Evolutionary conservation across 2,888 invertebrate genomes (phyloP).

Genomic region (Cistogaster globosa): DNA sequence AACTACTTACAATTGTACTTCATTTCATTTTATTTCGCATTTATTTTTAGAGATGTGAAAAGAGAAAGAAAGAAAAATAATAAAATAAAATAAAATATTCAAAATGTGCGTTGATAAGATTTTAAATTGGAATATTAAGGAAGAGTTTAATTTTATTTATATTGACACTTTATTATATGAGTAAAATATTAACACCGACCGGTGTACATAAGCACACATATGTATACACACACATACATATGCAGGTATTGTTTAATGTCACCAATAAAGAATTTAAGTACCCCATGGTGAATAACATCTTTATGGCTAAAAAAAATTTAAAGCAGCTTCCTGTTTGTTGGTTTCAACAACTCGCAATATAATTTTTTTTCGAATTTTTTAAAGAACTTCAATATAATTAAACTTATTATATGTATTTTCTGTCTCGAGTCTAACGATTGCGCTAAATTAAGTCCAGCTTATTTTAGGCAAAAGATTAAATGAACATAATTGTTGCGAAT

Average conservation of each 20-base stretch:
- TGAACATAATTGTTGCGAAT: no score
- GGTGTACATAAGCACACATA: background rate
- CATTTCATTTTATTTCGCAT: background rate
- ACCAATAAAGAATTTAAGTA: background rate
- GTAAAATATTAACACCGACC: background rate
- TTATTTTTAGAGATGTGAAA: background rate
- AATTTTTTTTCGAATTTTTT: no score
- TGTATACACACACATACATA: background rate
- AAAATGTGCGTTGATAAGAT: slow-evolving; percentile 60
- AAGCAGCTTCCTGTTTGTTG: no score
- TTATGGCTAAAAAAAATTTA: background rate
- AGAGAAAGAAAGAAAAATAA: background rate
- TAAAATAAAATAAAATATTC: slow-evolving; percentile 27
- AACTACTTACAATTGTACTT: slow-evolving; percentile 16
- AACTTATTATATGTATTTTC: no score
- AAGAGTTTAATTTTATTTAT: slow-evolving; percentile 15
- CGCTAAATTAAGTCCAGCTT: no score
- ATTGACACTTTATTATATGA: background rate
- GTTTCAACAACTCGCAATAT: no score
- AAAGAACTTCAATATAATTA: no score
- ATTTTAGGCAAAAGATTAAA: no score
- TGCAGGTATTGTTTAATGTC: background rate
- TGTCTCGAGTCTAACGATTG: no score
- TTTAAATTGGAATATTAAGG: slow-evolving; percentile 46
- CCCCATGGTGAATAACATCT: background rate